These are phyloP conservation scores for Panopea generosa DNA, from an alignment of 2,888 invertebrate genomes.

Conservation along the genomic window DNA sequence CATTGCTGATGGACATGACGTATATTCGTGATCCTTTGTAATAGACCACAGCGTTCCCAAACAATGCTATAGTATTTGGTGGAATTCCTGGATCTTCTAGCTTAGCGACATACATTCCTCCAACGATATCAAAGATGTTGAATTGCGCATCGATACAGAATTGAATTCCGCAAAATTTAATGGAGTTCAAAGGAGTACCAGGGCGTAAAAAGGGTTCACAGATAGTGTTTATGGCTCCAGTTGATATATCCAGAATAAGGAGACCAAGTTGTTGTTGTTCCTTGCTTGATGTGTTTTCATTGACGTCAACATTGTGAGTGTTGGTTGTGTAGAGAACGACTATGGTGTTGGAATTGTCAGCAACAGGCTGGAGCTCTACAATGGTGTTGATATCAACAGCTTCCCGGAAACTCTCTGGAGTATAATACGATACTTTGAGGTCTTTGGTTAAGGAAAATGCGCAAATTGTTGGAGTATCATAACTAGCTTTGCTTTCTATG, in stretches of 20 bases:
- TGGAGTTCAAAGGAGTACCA: constrained; percentile 55
- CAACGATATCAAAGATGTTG: constrained; percentile 76
- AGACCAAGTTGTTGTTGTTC: constrained; percentile 64
- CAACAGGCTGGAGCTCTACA: constrained; percentile 74
- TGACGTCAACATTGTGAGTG: constrained; percentile 34
- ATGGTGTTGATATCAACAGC: constrained; percentile 78
- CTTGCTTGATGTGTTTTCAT: constrained; percentile 36
- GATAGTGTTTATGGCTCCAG: constrained; percentile 76
- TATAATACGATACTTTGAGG: constrained; percentile 73
- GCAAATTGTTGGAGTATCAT: constrained; percentile 79
- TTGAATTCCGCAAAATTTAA: constrained; percentile 78
- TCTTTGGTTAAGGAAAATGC: constrained; percentile 75
- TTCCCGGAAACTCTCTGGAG: constrained; percentile 76
- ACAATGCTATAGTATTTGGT: constrained; percentile 75
- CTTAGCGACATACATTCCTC: constrained; percentile 70
- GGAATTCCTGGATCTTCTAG: constrained; percentile 56
- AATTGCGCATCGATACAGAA: constrained; percentile 80
- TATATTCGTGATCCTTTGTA: constrained; percentile 66
- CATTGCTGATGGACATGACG: constrained; percentile 74
- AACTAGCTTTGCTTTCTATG: constrained; percentile 66
- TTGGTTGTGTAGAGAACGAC: constrained; percentile 76
- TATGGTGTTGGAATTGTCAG: constrained; percentile 67
- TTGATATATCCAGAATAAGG: constrained; percentile 77
- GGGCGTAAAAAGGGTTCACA: constrained; percentile 79
- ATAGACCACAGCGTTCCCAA: constrained; percentile 76